phyloP scores from a whole-genome alignment of 2,113 vertebrate genomes.

The Proteles cristata region DNA sequence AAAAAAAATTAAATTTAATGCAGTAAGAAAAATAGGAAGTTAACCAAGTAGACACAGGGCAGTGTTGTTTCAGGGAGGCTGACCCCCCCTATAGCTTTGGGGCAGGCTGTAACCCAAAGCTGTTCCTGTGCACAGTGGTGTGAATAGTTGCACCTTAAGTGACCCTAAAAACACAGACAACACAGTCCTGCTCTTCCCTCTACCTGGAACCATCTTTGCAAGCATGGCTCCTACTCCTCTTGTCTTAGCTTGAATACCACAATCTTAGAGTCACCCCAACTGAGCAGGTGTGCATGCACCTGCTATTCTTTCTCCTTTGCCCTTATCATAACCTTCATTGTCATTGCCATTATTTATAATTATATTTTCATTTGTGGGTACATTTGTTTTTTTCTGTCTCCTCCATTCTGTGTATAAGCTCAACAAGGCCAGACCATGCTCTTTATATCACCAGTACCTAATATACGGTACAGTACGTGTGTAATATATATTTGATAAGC shows the following conservation, averaged over 20 bases:
- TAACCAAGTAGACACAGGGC: neutral
- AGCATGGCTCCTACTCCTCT: neutral
- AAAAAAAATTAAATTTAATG: too few species aligned
- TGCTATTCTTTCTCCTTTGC: neutral
- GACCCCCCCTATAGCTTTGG: neutral
- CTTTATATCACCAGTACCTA: neutral
- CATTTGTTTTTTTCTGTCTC: neutral
- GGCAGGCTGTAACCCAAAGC: neutral
- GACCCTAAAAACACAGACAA: neutral
- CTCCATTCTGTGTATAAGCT: neutral
- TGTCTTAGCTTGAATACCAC: neutral
- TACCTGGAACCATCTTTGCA: neutral
- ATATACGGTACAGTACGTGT: neutral
- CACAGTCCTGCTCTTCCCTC: neutral
- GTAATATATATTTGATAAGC: neutral
- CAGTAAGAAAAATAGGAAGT: neutral
- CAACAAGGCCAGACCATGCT: neutral
- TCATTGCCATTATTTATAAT: neutral
- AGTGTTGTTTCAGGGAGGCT: neutral
- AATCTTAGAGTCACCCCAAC: neutral
- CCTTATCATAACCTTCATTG: neutral
- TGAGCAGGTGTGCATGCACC: rapidly evolving
- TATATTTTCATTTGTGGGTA: neutral
- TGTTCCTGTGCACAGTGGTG: neutral
- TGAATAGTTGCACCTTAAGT: neutral